Conservation (phyloP, 37 sponge, comb jelly and placozoan species). For the Beroe ovata region DNA sequence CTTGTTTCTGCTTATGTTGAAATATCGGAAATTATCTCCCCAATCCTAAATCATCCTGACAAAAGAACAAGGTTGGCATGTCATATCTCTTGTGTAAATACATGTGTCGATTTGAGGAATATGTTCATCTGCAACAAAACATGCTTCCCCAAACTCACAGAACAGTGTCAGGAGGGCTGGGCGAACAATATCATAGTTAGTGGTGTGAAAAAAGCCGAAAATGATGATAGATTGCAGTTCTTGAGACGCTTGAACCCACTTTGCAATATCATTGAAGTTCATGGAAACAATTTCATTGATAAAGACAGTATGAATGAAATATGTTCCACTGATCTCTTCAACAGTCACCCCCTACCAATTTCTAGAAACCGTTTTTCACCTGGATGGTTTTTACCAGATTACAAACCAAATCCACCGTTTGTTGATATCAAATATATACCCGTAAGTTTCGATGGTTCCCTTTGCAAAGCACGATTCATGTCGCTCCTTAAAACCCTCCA, state of each 20-base stretch:
- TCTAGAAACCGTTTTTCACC: constrained; percentile 17
- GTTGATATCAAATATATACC: neutral
- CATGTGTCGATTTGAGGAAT: constrained; percentile 36
- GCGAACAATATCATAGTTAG: constrained; percentile 48
- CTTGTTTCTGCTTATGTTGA: constrained; percentile 58
- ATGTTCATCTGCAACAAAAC: constrained; percentile 24
- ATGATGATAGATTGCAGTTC: constrained; percentile 11
- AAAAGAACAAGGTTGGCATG: neutral
- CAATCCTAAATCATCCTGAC: constrained; percentile 44
- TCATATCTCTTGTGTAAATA: constrained; percentile 11
- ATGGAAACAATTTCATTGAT: constrained; percentile 31
- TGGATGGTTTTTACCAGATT: constrained; percentile 14
- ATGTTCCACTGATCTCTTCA: constrained; percentile 7
- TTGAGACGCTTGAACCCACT: neutral
- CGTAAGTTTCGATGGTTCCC: neutral
- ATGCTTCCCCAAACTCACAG: constrained; percentile 26
- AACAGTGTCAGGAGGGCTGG: constrained; percentile 54
- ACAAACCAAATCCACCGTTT: constrained; percentile 25
- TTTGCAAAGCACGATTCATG: constrained; percentile 66
- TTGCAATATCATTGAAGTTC: constrained; percentile 45
- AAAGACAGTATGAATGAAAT: constrained; percentile 29
- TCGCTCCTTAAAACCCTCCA: constrained; percentile 50
- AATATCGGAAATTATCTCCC: neutral
- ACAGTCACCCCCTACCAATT: neutral
- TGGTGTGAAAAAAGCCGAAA: neutral